Evolutionary conservation across 2,113 vertebrate genomes (phyloP), one percentile per base, ranked within the genome.

Genomic region (Apteryx owenii): DNA sequence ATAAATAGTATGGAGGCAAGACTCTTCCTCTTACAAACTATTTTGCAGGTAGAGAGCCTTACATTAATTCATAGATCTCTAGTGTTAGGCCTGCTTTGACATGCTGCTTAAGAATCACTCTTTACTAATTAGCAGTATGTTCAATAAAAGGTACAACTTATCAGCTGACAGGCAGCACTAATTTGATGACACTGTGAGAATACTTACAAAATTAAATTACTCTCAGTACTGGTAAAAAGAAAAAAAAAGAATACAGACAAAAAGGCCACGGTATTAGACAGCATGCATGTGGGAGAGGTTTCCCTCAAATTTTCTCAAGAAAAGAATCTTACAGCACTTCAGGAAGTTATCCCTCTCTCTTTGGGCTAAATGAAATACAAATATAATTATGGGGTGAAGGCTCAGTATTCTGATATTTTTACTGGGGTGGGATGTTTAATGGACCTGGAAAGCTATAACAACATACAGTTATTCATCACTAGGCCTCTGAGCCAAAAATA

Each of bases 371-470:
- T 5, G 7, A 96, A 87, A 93, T 58, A 53, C 33, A 94, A 95
- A 88, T 82, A 76, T 72, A 95, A 89, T 85, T 82, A 88, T 8
- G 28, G 8, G 22, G 5, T 72, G 60, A 91, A 88, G 58, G 22
- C 20, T 91, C 26, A 91, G 71, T 79, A 83, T 91, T 88, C 78
- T 93, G 17, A 44, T 95, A 80, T 87, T 92, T 95, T 90, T 87
- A 89, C 84, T 62, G 33, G 33, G 44, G 87, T 38, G 20, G 33
- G 29, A 60, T 66, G n/a, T 26, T 95, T 82, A 91, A 72, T 82
- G 86, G 53, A 44, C 50, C 58, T 81, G 68, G 90, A 93, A 95
- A 93, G 29, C 40, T 89, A 33, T 80, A 95, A 94, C 87, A 95
- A 91, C 66, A 80, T 77, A 70, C 78, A 94, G 31, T 48, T 78